Conservation (phyloP, 2,888 invertebrate species). For the Embidobia sp. region DNA sequence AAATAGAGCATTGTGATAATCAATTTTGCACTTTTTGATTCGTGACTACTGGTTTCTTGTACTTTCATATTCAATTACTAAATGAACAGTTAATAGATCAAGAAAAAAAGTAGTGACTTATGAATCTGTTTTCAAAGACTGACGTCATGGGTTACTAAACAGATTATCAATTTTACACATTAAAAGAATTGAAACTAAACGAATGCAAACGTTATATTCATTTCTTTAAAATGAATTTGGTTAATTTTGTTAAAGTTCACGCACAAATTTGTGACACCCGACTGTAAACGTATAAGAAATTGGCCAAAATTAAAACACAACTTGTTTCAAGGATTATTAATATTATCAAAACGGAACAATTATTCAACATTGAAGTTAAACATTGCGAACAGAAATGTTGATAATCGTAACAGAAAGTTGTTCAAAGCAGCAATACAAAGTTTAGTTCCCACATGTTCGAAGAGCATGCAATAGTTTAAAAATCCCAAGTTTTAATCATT, state of each 20-base stretch:
- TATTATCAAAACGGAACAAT: neutral
- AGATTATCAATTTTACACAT: no score
- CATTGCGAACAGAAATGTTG: neutral
- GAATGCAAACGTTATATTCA: no score
- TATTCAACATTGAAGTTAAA: constrained; percentile 7
- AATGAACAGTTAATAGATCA: no score
- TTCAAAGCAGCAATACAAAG: constrained; percentile 24
- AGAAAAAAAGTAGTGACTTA: no score
- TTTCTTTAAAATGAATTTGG: no score
- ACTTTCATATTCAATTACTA: no score
- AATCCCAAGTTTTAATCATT: constrained; percentile 19
- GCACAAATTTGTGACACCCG: no score
- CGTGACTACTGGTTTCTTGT: neutral
- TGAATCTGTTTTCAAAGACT: no score
- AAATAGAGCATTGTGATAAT: constrained; percentile 39
- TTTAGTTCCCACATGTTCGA: constrained; percentile 29
- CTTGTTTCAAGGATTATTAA: neutral
- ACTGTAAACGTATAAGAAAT: neutral
- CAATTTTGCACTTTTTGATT: neutral
- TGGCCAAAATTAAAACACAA: neutral
- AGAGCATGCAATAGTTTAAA: constrained; percentile 16
- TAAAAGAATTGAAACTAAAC: no score
- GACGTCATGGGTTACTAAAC: no score
- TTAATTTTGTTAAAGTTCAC: no score
- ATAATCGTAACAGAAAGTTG: constrained; percentile 2